Base-by-base conservation (phyloP, 2,113 vertebrate species). In the Callaeas wilsoni region DNA sequence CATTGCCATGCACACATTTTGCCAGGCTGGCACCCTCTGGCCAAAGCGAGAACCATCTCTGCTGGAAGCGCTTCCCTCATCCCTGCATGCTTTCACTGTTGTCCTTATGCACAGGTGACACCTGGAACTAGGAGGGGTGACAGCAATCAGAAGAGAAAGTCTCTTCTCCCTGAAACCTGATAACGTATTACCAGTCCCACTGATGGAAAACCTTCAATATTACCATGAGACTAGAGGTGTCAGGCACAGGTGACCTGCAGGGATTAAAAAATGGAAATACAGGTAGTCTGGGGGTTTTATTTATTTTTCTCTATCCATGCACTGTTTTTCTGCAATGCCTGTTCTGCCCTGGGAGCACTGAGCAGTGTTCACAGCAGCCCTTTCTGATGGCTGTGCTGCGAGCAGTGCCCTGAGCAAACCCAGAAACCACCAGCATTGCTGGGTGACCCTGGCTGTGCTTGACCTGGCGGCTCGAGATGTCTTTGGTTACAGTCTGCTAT, bases 401-500 rank as follows among this genome's bases (percentile, higher is more conserved):
- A 93, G 81, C 94, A 70, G 60, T 55, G 6, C 73, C 4, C 74
- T 90, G 30, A 93, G 59, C 71, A 96, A 94, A 94, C 84, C 89
- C 55, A 88, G 81, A 64, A 69, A 67, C 74, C 70, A 59, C 53
- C 16, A 4, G n/a, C 2, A 7, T 49, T 75, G 64, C 91, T 92
- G 22, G 3, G 81, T 90, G 96, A 96, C 97, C 94, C 94, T 74
- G 52, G 8, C 90, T 96, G 84, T 8, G 79, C 93, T 70, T 96
- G 94, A 95, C 92, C 95, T 20, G 4, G 67, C 1, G 5, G 52
- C 65, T 76, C 2, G 0, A 74, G 75, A 89, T 96, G 94, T 89
- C 78, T 96, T 94, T 95, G 95, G 96, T 94, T 88, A 89, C 94
- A 97, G 93, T 93, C 96, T 97, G 93, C 93, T 85, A 41, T 90